These are phyloP conservation scores for Oncorhynchus mykiss DNA, from an alignment of 2,113 vertebrate species.

Conservation along the genomic window DNA sequence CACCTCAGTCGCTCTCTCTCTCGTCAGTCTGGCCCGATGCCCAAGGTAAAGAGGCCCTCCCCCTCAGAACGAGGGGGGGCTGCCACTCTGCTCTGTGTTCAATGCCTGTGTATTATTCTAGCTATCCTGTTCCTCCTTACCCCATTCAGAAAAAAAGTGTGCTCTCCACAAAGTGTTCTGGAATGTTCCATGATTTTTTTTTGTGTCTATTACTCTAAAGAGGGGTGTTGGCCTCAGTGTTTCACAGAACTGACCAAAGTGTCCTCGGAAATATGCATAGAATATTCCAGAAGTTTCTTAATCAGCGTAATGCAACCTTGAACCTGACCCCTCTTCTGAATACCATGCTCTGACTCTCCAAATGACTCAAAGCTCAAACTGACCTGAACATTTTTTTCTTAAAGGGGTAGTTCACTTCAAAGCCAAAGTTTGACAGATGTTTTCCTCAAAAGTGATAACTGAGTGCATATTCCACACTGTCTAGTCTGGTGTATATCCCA, in stretches of 20 bases:
- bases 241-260: conserved; percentile 65
- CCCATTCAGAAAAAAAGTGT: conserved; percentile 37
- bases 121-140: conserved; percentile 45
- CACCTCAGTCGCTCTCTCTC: conserved; percentile 64
- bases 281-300: conserved; percentile 16
- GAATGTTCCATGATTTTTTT: conserved; percentile 46
- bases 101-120: conserved; percentile 64
- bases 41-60: conserved; percentile 76
- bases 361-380: conserved; percentile 3
- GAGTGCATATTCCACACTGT: neutral
- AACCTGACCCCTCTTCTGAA: conserved; percentile 14
- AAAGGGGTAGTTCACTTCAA: conserved; percentile 8
- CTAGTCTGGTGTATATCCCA: neutral
- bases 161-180: conserved; percentile 42
- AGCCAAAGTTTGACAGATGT: conserved; percentile 1
- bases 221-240: conserved; percentile 59
- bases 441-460: neutral
- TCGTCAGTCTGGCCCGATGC: conserved; percentile 73
- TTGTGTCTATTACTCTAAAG: conserved; percentile 32
- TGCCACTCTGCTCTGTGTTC: conserved; percentile 66
- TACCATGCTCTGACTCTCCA: neutral
- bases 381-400: conserved; percentile 1
- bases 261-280: conserved; percentile 40
- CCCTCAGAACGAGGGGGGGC: conserved; percentile 55
- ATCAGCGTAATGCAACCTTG: neutral